Base-by-base conservation (phyloP, 2,113 vertebrate genomes). In the Myotis yumanensis region DNA sequence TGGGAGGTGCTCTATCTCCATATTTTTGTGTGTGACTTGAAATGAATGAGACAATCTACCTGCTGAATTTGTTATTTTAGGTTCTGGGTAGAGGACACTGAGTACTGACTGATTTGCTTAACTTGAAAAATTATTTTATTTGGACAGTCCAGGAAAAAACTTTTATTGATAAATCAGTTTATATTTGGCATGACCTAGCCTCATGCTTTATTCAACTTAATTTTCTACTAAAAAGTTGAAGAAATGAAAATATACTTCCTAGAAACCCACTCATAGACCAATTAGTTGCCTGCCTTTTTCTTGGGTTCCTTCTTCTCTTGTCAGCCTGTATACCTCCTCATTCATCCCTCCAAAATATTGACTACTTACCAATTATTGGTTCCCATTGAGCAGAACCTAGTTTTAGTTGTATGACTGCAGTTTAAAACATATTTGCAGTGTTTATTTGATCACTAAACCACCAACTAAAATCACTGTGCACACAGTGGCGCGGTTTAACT, bases 391-490 rank as follows among this genome's bases (percentile, higher is more conserved):
- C 43, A 68, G 32, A 52, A 35, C 43, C 57, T 88, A 52, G 68
- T 40, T 90, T 91, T 35, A 68, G 40, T 83, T 92, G 48, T 52
- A 30, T 66, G 43, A 89, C 40, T 83, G 11, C 71, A 54, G 75
- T 92, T 95, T 18, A 64, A 83, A 82, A 82, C 28, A 18, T 80
- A 84, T 91, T 91, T 85, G 25, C 46, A 76, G 51, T 20, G 17
- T 90, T 92, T 92, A 51, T 96, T 92, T 95, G 77, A 96, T 92
- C 81, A 94, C 4, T 91, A 96, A 95, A 28, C 86, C 54, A 89
- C 85, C 90, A 95, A 54, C 73, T 83, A 89, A 89, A 95, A 95
- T 92, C 73, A 89, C 85, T 82, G 35, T 91, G 14, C 71, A 96
- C 71, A 93, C 28, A 90, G 66, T 89, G n/a, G 18, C 48, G 40